phyloP scores from a whole-genome alignment of 2,113 vertebrate species.

The Antechinus stuartii region DNA sequence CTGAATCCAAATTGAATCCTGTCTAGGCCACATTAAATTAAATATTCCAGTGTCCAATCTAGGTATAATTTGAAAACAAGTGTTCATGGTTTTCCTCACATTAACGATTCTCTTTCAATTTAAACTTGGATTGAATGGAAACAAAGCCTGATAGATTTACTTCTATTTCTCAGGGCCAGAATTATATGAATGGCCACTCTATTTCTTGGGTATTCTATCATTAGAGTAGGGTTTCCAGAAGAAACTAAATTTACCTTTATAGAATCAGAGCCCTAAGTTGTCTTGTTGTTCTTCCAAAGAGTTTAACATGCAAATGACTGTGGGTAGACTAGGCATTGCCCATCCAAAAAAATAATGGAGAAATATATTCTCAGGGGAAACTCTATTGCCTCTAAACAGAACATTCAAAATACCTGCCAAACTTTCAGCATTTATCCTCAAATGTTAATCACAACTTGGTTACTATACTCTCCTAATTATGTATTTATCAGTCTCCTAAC shows the following conservation, averaged over 20 bases:
- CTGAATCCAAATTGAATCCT: conserved; percentile 23
- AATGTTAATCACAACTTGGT: background rate
- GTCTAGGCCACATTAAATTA: conserved; percentile 18
- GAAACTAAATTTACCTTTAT: background rate
- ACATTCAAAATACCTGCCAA: background rate
- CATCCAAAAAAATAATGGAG: background rate
- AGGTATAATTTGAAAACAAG: background rate
- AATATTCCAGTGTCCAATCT: conserved; percentile 24
- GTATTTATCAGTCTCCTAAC: background rate
- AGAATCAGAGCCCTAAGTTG: background rate
- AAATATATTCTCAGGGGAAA: background rate
- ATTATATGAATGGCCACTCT: background rate
- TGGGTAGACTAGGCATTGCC: background rate
- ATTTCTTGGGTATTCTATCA: background rate
- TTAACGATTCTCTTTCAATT: background rate
- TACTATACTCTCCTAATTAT: background rate
- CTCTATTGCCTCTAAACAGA: background rate
- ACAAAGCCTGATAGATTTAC: background rate
- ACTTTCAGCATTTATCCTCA: background rate
- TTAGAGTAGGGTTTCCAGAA: background rate
- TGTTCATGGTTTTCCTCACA: background rate
- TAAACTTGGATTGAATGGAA: conserved; percentile 5
- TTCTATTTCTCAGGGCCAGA: background rate
- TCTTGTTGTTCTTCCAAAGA: background rate
- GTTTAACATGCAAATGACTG: background rate